phyloP scores from a whole-genome alignment of 2,888 invertebrate species.

The Odontothrips loti region DNA sequence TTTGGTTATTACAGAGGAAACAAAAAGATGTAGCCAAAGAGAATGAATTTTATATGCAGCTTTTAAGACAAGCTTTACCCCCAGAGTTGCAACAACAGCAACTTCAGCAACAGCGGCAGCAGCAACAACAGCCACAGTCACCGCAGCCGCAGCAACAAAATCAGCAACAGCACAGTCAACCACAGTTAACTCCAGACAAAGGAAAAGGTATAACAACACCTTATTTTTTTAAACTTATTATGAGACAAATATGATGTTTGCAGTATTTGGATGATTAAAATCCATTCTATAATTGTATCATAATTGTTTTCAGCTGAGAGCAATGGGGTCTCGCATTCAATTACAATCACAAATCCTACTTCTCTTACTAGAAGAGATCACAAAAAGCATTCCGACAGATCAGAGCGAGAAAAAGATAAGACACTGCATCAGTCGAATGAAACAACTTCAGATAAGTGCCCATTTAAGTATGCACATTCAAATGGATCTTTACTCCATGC shows the following conservation, averaged over 20 bases:
- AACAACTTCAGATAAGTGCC: constrained; percentile 45
- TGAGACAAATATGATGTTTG: too few species aligned
- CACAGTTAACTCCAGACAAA: constrained; percentile 49
- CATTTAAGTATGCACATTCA: constrained; percentile 44
- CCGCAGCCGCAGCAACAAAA: neutral
- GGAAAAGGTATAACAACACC: constrained; percentile 47
- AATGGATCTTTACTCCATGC: constrained; percentile 47
- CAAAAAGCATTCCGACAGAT: constrained; percentile 54
- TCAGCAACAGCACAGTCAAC: constrained; percentile 39
- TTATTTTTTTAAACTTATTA: too few species aligned
- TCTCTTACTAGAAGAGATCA: constrained; percentile 50
- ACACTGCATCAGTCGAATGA: constrained; percentile 39
- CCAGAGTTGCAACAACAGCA: constrained; percentile 51
- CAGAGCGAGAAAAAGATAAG: constrained; percentile 44
- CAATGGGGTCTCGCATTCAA: neutral
- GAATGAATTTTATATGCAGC: constrained; percentile 91
- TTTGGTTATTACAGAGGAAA: constrained; percentile 59
- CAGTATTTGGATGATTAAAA: neutral
- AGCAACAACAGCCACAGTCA: constrained; percentile 14
- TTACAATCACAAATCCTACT: constrained; percentile 23
- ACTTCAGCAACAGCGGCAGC: constrained; percentile 36
- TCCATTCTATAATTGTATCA: constrained; percentile 32
- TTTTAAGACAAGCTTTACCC: constrained; percentile 87
- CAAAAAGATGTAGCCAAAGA: constrained; percentile 91
- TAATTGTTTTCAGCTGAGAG: neutral